These are phyloP conservation scores for Hemibagrus wyckioides DNA, from an alignment of 2,113 vertebrate species.

Conservation along the genomic window DNA sequence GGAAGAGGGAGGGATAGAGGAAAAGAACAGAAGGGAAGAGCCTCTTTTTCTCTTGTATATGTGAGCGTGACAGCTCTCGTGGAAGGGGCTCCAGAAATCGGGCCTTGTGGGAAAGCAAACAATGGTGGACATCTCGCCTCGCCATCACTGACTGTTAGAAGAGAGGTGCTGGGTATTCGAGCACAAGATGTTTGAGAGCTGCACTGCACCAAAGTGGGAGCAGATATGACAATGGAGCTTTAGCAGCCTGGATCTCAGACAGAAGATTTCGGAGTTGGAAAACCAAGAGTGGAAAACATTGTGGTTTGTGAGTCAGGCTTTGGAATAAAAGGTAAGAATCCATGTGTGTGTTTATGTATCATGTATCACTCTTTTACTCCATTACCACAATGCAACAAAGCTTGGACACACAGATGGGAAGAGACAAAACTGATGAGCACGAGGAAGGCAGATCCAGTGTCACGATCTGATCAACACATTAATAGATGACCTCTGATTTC, in stretches of 20 bases:
- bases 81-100: conserved; percentile 25
- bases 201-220: conserved; percentile 56
- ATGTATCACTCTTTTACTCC: conserved; percentile 24
- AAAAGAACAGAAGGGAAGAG: conserved; percentile 53
- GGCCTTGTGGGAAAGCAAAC: conserved; percentile 52
- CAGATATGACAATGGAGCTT: conserved; percentile 44
- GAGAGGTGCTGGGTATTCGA: conserved; percentile 28
- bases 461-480: conserved; percentile 5
- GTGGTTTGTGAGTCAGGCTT: conserved; percentile 43
- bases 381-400: conserved; percentile 47
- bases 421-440: neutral
- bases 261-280: conserved; percentile 48
- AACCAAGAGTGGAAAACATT: conserved; percentile 41
- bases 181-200: conserved; percentile 43
- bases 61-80: conserved; percentile 41
- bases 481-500: conserved; percentile 21
- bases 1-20: conserved; percentile 52
- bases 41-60: conserved; percentile 48
- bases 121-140: conserved; percentile 21
- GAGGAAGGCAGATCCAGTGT: neutral
- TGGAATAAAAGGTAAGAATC: conserved; percentile 53
- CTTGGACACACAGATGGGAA: neutral
- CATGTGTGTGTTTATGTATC: conserved; percentile 22
- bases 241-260: conserved; percentile 47
- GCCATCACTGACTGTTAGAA: conserved; percentile 26